phyloP scores from a whole-genome alignment of 2,113 vertebrate species.

The Nerophis lumbriciformis region DNA sequence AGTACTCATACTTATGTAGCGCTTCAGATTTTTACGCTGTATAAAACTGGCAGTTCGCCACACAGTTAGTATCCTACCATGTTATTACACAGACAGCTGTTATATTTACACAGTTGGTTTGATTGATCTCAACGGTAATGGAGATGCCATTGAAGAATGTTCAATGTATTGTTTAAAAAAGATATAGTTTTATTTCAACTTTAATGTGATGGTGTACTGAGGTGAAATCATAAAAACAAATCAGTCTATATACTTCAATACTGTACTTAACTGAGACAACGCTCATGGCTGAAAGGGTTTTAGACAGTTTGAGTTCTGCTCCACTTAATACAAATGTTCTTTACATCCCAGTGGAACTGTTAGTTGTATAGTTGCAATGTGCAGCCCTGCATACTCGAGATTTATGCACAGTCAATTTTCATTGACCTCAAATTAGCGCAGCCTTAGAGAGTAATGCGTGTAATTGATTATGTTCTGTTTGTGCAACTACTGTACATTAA shows the following conservation, averaged over 20 bases:
- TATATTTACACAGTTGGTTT: background rate
- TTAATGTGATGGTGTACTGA: too few relatives aligned
- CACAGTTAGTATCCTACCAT: too few relatives aligned
- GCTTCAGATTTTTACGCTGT: background rate
- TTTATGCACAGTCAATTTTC: slow-evolving; percentile 9
- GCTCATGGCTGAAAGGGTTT: background rate
- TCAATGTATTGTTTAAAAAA: too few relatives aligned
- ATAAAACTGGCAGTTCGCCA: too few relatives aligned
- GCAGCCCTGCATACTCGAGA: background rate
- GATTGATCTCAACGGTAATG: background rate
- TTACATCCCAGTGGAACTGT: slow-evolving; percentile 1
- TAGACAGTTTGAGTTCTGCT: background rate
- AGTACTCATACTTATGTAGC: background rate
- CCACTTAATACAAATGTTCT: background rate
- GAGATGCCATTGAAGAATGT: too few relatives aligned
- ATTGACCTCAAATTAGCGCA: background rate
- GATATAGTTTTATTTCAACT: too few relatives aligned
- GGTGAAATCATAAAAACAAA: too few relatives aligned
- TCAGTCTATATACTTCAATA: too few relatives aligned
- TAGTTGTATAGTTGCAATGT: background rate
- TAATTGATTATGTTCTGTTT: too few relatives aligned
- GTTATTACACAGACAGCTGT: background rate
- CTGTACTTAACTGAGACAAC: background rate
- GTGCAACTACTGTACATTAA: too few relatives aligned
- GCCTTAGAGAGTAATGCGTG: background rate